Evolutionary conservation across 1,140 invertebrate species (phyloP).

Genomic region (Ephestia elutella): DNA sequence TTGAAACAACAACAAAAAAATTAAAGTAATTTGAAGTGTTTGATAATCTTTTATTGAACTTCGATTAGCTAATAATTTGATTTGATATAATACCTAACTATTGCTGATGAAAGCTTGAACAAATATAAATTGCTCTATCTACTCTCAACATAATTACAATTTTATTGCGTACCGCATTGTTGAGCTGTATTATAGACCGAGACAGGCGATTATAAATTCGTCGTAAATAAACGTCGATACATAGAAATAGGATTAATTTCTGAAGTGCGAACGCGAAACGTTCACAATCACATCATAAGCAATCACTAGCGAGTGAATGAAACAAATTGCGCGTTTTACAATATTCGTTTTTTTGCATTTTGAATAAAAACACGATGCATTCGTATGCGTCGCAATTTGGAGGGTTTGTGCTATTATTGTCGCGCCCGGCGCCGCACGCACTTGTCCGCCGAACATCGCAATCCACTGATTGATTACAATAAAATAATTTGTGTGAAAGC

Average conservation of each 20-base stretch:
- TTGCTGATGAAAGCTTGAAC: too few species aligned
- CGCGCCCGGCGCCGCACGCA: constrained; percentile 13
- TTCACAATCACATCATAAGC: constrained; percentile 61
- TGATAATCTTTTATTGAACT: too few species aligned
- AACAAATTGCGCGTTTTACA: constrained; percentile 61
- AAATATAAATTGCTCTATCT: too few species aligned
- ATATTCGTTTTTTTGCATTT: constrained; percentile 46
- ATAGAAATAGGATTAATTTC: not conserved
- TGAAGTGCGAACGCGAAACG: constrained; percentile 26
- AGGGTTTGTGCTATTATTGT: constrained; percentile 25
- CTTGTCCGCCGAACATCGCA: constrained; percentile 22
- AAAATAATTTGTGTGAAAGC: constrained; percentile 48
- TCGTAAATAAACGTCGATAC: not conserved
- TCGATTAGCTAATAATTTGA: too few species aligned
- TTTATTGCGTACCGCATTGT: too few species aligned
- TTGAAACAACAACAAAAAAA: too few species aligned
- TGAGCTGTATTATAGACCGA: too few species aligned
- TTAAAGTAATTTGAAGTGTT: too few species aligned
- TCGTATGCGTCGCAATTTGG: constrained; percentile 51
- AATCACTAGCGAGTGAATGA: constrained; percentile 54
- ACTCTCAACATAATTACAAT: too few species aligned
- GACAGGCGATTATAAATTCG: not conserved
- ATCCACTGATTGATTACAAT: constrained; percentile 53
- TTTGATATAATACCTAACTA: too few species aligned
- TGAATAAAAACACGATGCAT: constrained; percentile 47